Base-by-base conservation (phyloP, 2,888 invertebrate genomes). In the Pheosia gnoma region DNA sequence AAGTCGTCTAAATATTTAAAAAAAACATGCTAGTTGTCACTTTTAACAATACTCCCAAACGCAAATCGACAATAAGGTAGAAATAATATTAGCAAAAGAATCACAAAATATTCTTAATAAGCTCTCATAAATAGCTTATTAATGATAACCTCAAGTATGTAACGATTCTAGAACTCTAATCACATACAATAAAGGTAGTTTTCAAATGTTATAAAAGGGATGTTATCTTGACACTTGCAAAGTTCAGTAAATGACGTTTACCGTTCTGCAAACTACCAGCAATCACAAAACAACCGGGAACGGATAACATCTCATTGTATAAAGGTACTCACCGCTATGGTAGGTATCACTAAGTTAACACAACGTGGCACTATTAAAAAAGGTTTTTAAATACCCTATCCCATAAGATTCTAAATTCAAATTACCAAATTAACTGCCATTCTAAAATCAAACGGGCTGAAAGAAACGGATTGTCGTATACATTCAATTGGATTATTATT, bases 191-290 rank as follows among this genome's bases (percentile, higher is more conserved):
- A 51, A 25, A 4, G 8, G 4, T 25, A 51, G 5, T 9, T 8
- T 8, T 8, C 51, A 39, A n/a, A 49, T 57, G 36, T 7, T 25
- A 8, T 57, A 60, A 57, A 57, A 56, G 52, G 58, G 61, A 63
- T 53, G 62, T 67, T 72, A 70, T 60, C 67, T 71, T 64, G 60
- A 56, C 73, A 71, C 72, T 70, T 72, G 63, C 73, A 56, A 58
- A 37, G 58, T 57, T 59, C 61, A 66, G 69, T 61, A 57, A 68
- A 68, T 72, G 25, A 59, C 60, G 37, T 55, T 49, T 69, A 72
- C 66, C 63, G 70, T 59, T 66, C 36, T 39, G 52, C 45, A 63
- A 72, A 61, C 62, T 52, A 66, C 59, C 45, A 60, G 11, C 61
- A 60, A 41, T 51, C 58, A 55, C 43, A 11, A 36, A 57, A 62